A percentile compares a stretch with the other conserved stretches of the same genome.
Evolutionary conservation across 2,888 invertebrate species (phyloP).

Genomic region (Dorcus hopei): DNA sequence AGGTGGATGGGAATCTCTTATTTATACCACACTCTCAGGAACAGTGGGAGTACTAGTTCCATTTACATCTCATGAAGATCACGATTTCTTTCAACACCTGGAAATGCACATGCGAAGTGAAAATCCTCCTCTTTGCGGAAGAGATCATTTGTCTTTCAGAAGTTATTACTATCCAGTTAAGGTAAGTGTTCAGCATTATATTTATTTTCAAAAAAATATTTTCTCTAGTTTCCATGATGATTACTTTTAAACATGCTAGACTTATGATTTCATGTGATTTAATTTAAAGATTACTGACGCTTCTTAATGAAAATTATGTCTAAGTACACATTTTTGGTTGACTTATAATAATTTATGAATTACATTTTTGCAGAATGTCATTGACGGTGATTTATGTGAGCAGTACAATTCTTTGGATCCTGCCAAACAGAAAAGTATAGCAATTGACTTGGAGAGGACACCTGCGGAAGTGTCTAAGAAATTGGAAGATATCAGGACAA

Average conservation of each 20-base stretch:
- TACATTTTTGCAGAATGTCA: constrained; percentile 72
- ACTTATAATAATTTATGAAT: not conserved
- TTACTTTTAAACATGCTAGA: constrained; percentile 39
- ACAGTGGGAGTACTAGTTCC: constrained; percentile 91
- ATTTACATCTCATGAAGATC: constrained; percentile 94
- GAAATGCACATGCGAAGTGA: constrained; percentile 99
- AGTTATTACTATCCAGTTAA: constrained; percentile 97
- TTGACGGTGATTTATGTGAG: constrained; percentile 98
- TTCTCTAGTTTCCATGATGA: not conserved
- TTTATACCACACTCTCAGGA: constrained; percentile 95
- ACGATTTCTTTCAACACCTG: constrained; percentile 97
- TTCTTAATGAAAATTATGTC: not conserved
- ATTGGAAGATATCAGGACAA: constrained; percentile 95
- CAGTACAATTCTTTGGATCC: constrained; percentile 96
- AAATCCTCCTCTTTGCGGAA: constrained; percentile 91
- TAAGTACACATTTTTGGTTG: not conserved
- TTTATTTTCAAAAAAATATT: not conserved
- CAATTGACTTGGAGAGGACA: constrained; percentile 90
- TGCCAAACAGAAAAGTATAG: constrained; percentile 90
- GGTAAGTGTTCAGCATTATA: constrained; percentile 52
- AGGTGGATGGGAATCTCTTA: constrained; percentile 93
- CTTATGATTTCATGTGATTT: constrained; percentile 39
- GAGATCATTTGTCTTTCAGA: constrained; percentile 95
- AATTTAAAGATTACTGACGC: constrained; percentile 2
- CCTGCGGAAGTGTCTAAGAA: constrained; percentile 98